phyloP scores from a whole-genome alignment of 1,140 invertebrate genomes.

The Matsumurasca onukii region DNA sequence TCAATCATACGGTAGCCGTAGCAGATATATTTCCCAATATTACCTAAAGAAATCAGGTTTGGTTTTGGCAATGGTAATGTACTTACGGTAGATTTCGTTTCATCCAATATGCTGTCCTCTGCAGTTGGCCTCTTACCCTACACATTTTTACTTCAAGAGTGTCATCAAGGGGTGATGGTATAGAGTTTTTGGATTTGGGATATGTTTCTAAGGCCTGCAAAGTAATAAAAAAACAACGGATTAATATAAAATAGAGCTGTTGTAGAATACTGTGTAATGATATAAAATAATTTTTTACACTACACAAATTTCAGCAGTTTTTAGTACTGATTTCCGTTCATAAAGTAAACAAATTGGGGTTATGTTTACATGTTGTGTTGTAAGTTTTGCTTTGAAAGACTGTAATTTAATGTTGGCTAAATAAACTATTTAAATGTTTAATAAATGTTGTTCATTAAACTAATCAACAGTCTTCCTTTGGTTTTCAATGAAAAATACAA shows the following conservation, averaged over 20 bases:
- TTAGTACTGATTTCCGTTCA: background rate
- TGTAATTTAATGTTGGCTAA: no score
- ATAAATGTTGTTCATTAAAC: no score
- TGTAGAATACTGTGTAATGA: no score
- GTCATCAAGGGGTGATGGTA: background rate
- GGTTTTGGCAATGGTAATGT: no score
- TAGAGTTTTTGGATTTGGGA: conserved; percentile 14
- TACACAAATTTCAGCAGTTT: background rate
- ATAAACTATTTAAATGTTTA: no score
- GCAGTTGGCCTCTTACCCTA: conserved; percentile 72
- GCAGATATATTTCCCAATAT: no score
- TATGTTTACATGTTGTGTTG: background rate
- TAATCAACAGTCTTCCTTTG: no score
- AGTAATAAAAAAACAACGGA: background rate
- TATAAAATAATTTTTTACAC: no score
- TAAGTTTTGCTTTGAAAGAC: background rate
- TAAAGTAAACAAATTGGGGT: background rate
- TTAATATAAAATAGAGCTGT: background rate
- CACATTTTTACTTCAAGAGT: conserved; percentile 27
- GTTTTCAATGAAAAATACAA: no score
- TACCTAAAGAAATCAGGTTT: no score
- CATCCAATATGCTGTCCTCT: conserved; percentile 90
- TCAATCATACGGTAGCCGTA: no score
- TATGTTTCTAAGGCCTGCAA: conserved; percentile 19
- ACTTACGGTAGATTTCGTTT: conserved; percentile 85